Evolutionary conservation across 2,113 vertebrate genomes (phyloP).

Genomic region (Micromys minutus): DNA sequence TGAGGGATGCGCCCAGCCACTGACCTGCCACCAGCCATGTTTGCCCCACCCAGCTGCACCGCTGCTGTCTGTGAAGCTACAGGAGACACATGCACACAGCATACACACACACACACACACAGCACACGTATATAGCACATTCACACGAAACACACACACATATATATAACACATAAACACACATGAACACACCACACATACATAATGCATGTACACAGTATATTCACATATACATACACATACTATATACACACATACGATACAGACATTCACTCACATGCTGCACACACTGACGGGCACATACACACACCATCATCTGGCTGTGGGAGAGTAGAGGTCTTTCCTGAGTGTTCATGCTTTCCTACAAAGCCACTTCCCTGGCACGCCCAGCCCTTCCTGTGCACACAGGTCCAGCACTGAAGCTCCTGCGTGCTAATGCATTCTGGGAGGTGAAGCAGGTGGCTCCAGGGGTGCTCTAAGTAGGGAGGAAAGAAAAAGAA

Average conservation of each 20-base stretch:
- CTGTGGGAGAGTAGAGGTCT: background rate
- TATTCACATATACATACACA: background rate
- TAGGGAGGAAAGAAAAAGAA: background rate
- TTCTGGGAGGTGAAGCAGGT: conserved; percentile 54
- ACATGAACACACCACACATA: background rate
- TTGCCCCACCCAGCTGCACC: rapidly evolving
- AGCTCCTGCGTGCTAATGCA: conserved; percentile 66
- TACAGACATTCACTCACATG: background rate
- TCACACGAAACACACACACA: background rate
- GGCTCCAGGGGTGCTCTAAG: conserved; percentile 47
- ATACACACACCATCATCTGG: background rate
- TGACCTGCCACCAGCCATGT: background rate
- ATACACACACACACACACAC: background rate
- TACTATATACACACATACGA: background rate
- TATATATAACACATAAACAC: no score
- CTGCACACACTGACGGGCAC: background rate
- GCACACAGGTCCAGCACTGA: conserved; percentile 63
- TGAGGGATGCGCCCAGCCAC: background rate
- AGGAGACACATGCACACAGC: background rate
- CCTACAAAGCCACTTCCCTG: conserved; percentile 63
- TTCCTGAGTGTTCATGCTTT: conserved; percentile 45
- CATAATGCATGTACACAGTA: background rate
- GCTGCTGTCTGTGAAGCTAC: background rate
- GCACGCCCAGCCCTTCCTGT: conserved; percentile 55
- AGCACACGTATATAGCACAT: background rate